These are phyloP conservation scores for Geodia barretti DNA, from an alignment of 37 sponge, comb jelly and placozoan genomes.

Conservation along the genomic window DNA sequence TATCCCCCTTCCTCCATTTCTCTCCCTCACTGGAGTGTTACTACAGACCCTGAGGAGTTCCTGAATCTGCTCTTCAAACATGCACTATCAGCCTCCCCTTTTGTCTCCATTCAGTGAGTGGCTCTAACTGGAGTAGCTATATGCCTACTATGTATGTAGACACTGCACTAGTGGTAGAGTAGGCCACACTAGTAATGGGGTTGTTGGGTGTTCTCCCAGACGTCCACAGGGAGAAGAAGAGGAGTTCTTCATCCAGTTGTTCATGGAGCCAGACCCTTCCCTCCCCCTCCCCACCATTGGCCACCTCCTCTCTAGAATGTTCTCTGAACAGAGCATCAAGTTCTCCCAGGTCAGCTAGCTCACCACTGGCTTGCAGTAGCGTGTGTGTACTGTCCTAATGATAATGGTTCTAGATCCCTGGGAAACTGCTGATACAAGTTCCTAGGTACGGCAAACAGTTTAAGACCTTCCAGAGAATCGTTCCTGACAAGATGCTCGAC, in stretches of 20 bases:
- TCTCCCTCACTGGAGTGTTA: too few species aligned
- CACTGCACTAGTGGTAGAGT: slow-evolving; percentile 1
- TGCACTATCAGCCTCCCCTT: slow-evolving; percentile 3
- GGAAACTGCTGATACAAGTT: slow-evolving; percentile 74
- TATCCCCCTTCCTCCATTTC: not conserved
- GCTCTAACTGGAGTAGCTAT: not conserved
- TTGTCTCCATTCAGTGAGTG: not conserved
- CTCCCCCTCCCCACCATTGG: slow-evolving; percentile 8
- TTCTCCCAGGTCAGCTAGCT: slow-evolving; percentile 50
- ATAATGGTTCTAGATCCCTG: slow-evolving; percentile 52
- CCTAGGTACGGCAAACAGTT: slow-evolving; percentile 92
- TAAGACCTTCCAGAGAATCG: slow-evolving; percentile 80
- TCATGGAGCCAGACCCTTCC: slow-evolving; percentile 50
- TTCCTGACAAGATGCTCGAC: slow-evolving; percentile 67
- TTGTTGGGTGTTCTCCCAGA: slow-evolving; percentile 18
- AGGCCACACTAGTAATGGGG: too few species aligned
- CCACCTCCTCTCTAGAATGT: slow-evolving; percentile 37
- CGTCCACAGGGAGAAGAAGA: slow-evolving; percentile 58
- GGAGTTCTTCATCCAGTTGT: slow-evolving; percentile 69
- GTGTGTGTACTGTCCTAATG: too few species aligned
- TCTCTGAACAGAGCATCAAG: slow-evolving; percentile 50
- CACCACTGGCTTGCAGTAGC: not conserved
- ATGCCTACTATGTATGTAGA: too few species aligned
- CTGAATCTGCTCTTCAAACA: slow-evolving; percentile 89
- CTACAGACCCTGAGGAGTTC: slow-evolving; percentile 95